Percentiles rank a stretch among this genome's conserved stretches.
These are phyloP conservation scores for Romanogobio albipinnatus DNA, from an alignment of 2,113 vertebrate species.

Conservation along the genomic window DNA sequence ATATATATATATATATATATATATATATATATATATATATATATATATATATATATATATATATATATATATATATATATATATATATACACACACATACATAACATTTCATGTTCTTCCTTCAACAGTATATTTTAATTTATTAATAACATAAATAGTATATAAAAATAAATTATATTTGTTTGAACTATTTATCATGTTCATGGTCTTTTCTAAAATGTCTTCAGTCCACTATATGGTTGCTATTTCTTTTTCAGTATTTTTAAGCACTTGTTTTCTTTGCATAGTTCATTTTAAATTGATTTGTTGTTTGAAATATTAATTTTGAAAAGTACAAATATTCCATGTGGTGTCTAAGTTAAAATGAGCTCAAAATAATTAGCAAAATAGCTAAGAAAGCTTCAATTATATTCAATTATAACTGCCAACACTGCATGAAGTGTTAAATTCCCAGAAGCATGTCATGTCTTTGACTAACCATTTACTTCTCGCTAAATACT, in stretches of 20 bases:
- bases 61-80: too few relatives aligned
- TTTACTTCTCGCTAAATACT: constrained; percentile 16
- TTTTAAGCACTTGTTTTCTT: not conserved
- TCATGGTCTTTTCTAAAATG: too few relatives aligned
- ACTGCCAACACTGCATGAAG: not conserved
- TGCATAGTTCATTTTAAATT: not conserved
- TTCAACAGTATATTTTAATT: too few relatives aligned
- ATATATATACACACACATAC: too few relatives aligned
- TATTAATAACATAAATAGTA: not conserved
- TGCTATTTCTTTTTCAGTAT: not conserved
- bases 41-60: too few relatives aligned
- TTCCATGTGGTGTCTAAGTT: not conserved
- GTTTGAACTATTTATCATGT: not conserved
- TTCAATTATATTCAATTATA: not conserved
- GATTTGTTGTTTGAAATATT: not conserved
- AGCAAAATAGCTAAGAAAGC: not conserved
- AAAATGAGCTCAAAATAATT: not conserved
- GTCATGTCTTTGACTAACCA: not conserved
- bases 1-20: too few relatives aligned
- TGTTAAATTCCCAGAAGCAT: not conserved
- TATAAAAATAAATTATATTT: not conserved
- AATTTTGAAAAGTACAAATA: not conserved
- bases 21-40: too few relatives aligned
- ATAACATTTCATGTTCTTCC: too few relatives aligned
- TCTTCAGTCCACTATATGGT: not conserved